A percentile compares a stretch with the other conserved stretches of the same genome.
These are phyloP conservation scores for Heliothis subflexa DNA, from an alignment of 1,140 invertebrate genomes.

Conservation along the genomic window DNA sequence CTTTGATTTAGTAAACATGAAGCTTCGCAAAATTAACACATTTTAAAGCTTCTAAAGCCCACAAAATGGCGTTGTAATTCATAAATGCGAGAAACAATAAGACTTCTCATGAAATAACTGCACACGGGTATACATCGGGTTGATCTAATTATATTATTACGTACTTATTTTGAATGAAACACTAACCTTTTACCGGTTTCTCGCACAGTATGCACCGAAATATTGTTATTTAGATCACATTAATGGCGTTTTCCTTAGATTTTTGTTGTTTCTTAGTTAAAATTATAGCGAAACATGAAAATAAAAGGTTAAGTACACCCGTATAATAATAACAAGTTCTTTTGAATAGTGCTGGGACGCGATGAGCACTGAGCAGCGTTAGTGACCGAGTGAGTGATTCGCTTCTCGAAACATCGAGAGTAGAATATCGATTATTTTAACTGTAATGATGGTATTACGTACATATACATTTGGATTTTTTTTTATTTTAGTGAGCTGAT, in stretches of 20 bases:
- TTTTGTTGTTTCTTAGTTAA: constrained; percentile 63
- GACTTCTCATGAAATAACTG: constrained; percentile 54
- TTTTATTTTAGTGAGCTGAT: background rate
- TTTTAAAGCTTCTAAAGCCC: constrained; percentile 13
- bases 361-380: background rate
- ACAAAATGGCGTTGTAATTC: constrained; percentile 55
- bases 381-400: background rate
- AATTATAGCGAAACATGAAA: constrained; percentile 71
- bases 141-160: constrained; percentile 53
- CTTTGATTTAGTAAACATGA: background rate
- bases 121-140: constrained; percentile 45
- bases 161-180: constrained; percentile 57
- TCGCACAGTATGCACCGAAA: constrained; percentile 35
- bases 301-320: constrained; percentile 71
- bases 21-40: constrained; percentile 20
- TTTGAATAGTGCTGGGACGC: constrained; percentile 30
- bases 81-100: constrained; percentile 52
- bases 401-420: background rate
- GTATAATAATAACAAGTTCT: constrained; percentile 71
- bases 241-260: constrained; percentile 51
- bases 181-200: constrained; percentile 54
- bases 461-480: background rate
- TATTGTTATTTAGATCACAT: constrained; percentile 41
- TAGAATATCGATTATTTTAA: constrained; percentile 9
- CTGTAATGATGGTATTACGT: no score